Evolutionary conservation across 2,888 invertebrate species (phyloP), one percentile per base, ranked within the genome.

Genomic region (Melanotus villosus): DNA sequence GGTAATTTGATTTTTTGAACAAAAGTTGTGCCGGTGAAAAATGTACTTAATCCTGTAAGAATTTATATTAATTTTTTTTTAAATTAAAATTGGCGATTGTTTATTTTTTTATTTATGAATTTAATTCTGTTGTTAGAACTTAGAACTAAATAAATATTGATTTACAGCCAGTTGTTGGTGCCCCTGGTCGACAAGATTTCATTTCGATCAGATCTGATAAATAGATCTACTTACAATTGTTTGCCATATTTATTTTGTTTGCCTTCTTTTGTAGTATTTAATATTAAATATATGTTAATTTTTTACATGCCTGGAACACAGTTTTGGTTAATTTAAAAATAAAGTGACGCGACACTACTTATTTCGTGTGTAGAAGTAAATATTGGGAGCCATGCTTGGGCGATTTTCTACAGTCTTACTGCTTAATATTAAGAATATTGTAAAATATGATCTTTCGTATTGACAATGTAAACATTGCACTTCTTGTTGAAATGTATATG

Each of bases 401-500:
- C 70, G 70, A 74, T 66, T 71, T 70, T 72, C 64, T 63, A 68
- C 69, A 68, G 43, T 68, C 66, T 71, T 73, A 73, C 67, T 67
- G 74, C 72, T 71, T 74, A 73, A 71, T 72, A 72, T 71, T 60
- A 75, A 71, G 67, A 70, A 69, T 56, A 72, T 65, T 75, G 73
- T 73, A 68, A 68, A 71, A 68, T 70, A 67, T 64, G 72, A 70
- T 72, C 71, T 60, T 67, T 59, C 62, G 54, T 71, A 65, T 62
- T 47, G 62, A 59, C 52, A 66, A 43, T 26, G 14, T n/a, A 10
- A 34, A 43, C 52, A 41, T 18, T 18, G 47, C 47, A 47, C 3
- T 6, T 16, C 23, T 6, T 23, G 23, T 18, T 10, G 23, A 23
- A 10, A 47, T 41, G 47, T 47, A 47, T 16, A 43, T 14, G 12